Base-by-base conservation (phyloP, 2,797 vertebrate genomes). In the Lacerta viridis region DNA sequence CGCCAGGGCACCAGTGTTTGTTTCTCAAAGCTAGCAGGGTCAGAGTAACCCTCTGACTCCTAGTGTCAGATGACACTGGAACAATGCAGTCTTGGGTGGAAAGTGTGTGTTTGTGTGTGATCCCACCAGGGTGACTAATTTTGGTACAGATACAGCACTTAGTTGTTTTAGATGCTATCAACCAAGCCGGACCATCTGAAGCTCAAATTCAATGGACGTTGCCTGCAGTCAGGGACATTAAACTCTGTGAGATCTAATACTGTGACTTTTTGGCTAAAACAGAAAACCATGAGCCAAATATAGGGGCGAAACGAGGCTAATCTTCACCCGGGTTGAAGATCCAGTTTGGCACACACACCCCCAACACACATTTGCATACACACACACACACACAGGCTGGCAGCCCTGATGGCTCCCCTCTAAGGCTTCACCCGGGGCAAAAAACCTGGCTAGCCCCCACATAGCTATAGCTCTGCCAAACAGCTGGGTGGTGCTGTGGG, bases 1-100 rank as follows among this genome's bases (percentile, higher is more conserved):
- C 89, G 69, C 81, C 46, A 25, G 87, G 86, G 75, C 77, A 83
- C 61, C 84, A 87, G 27, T 69, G 86, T 93, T 96, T 94, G 88
- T 90, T 93, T 84, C 91, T 87, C 61, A 55, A 66, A 10, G 88
- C 33, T 80, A 5, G 2, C 15, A 3, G 15, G 0, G 4, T 41
- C 55, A 86, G 3, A 69, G 1, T 8, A 36, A 83, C 85, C 87
- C 61, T 20, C 2, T 7, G 80, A 43, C 55, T 85, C n/a, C 7
- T 0, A 33, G 18, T 6, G 66, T 78, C 55, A 75, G 69, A 59
- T 80, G 75, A 75, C 83, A 55, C 5, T 0, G 1, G 33, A 39
- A 72, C 8, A 50, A 68, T 20, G 33, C 20, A 76, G 59, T 71
- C 33, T 61, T 20, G 27, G 50, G 29, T 39, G 71, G 78, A 89